These are phyloP conservation scores for Heliothis virescens DNA, from an alignment of 1,140 invertebrate genomes.

Conservation along the genomic window DNA sequence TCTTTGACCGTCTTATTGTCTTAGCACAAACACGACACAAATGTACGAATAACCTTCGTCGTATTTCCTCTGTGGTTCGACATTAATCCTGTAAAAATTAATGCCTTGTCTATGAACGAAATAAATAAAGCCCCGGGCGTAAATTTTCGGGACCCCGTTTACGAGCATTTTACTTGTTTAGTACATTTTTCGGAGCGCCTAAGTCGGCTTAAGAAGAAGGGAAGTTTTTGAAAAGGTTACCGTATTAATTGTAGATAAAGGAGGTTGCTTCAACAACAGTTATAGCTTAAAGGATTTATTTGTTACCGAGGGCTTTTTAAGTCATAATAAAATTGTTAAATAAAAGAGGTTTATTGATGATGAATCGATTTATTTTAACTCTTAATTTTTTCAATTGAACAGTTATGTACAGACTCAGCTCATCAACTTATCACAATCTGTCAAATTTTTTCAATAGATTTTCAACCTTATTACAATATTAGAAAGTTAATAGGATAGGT, in stretches of 20 bases:
- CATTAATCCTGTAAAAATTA: slow-evolving; percentile 35
- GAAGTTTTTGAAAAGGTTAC: neutral
- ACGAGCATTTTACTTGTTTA: slow-evolving; percentile 18
- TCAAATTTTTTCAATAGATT: too few relatives aligned
- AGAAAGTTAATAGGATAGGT: too few relatives aligned
- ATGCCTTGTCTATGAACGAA: slow-evolving; percentile 14
- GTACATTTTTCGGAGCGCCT: neutral
- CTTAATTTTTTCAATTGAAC: too few relatives aligned
- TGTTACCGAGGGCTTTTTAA: too few relatives aligned
- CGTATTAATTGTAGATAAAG: neutral
- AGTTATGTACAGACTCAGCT: too few relatives aligned
- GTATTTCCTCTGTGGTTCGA: slow-evolving; percentile 17
- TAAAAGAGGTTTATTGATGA: too few relatives aligned
- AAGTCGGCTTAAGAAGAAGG: neutral
- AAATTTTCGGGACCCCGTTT: slow-evolving; percentile 20
- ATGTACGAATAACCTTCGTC: slow-evolving; percentile 6
- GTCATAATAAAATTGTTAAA: too few relatives aligned
- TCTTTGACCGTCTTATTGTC: slow-evolving; percentile 14
- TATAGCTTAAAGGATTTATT: neutral
- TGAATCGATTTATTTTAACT: too few relatives aligned
- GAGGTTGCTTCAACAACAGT: neutral
- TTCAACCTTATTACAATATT: too few relatives aligned
- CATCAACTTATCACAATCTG: too few relatives aligned
- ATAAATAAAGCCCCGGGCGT: slow-evolving; percentile 23
- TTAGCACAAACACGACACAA: neutral